A percentile compares a stretch with the other conserved stretches of the same genome.
Evolutionary conservation across 1,140 invertebrate genomes (phyloP).

Genomic region (Zaprionus gabonicus): DNA sequence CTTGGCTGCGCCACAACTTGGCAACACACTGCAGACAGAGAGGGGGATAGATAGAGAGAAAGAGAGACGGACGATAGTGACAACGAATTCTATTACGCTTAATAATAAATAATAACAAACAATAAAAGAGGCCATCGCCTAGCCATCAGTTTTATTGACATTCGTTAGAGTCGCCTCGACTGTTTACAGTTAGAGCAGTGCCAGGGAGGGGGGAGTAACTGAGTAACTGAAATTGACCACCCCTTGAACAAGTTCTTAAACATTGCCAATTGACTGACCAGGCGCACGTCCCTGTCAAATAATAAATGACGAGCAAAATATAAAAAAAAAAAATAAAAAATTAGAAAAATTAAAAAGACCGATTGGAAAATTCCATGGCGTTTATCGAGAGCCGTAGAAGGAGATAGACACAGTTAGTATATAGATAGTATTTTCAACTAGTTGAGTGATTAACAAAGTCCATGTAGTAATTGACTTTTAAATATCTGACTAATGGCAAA

Average conservation of each 20-base stretch:
- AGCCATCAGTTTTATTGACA: slow-evolving; percentile 64
- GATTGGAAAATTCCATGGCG: background rate
- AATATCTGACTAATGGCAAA: background rate
- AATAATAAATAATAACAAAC: slow-evolving; percentile 80
- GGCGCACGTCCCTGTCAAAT: slow-evolving; percentile 47
- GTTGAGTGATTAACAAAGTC: background rate
- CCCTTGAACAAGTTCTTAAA: slow-evolving; percentile 42
- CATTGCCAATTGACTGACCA: slow-evolving; percentile 63
- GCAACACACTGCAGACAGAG: slow-evolving; percentile 33
- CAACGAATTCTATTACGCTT: slow-evolving; percentile 60
- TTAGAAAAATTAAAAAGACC: background rate
- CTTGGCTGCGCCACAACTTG: slow-evolving; percentile 41
- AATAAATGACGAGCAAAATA: background rate
- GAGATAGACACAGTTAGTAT: background rate
- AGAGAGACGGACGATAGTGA: slow-evolving; percentile 14
- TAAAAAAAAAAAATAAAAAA: background rate
- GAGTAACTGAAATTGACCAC: slow-evolving; percentile 51
- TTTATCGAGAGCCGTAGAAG: background rate
- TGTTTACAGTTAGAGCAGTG: slow-evolving; percentile 1
- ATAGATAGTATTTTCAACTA: background rate
- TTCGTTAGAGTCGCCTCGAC: slow-evolving; percentile 37
- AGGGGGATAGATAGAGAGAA: background rate
- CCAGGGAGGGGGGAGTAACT: background rate
- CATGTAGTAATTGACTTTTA: background rate
- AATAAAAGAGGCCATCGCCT: slow-evolving; percentile 51